Conservation (phyloP, 2,113 vertebrate genomes). For the Tragelaphus scriptus region DNA sequence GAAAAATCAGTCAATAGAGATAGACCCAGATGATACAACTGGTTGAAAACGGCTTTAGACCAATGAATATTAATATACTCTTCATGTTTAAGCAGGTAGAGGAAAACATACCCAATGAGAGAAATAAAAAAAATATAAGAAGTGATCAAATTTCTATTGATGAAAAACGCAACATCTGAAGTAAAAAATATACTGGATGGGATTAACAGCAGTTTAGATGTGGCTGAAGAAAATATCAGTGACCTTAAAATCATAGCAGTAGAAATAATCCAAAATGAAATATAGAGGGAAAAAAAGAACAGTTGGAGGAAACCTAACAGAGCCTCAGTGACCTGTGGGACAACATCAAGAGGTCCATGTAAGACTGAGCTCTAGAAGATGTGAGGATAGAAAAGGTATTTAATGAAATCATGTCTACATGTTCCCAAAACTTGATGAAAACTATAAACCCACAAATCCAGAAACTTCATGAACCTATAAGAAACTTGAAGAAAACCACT, state of each 20-base stretch:
- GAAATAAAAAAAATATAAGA: neutral
- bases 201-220: neutral
- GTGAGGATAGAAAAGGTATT: neutral
- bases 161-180: neutral
- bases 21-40: neutral
- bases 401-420: neutral
- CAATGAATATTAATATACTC: neutral
- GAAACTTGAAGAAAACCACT: neutral
- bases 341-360: neutral
- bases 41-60: neutral
- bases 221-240: neutral
- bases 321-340: neutral
- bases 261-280: neutral
- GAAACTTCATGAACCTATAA: neutral
- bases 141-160: neutral
- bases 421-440: neutral
- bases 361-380: neutral
- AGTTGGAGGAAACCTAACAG: neutral
- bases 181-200: neutral
- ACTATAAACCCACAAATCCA: neutral
- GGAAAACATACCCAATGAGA: neutral
- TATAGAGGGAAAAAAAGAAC: too few species aligned
- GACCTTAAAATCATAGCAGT: neutral
- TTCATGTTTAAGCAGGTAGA: neutral
- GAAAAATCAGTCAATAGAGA: neutral